Base-by-base conservation (phyloP, 2,888 invertebrate species). In the Rugalucina vietnamica region DNA sequence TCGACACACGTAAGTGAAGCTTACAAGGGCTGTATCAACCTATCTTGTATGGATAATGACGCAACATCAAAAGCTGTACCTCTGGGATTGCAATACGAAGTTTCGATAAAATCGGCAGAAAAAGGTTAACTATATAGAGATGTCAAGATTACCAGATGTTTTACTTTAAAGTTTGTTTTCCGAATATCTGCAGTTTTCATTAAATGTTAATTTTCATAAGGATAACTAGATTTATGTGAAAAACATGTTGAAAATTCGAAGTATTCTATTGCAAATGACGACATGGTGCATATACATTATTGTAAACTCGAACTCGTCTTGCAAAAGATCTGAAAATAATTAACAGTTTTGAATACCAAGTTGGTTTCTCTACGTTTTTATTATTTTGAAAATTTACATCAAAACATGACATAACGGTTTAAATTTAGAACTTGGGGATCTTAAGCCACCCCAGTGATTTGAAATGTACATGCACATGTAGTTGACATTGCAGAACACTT, bases 31-130 rank as follows among this genome's bases (percentile, higher is more conserved):
- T 65, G 27, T 29, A 34, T 65, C 65, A 21, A 3, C 27, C 65
- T 65, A 65, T 65, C 65, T 65, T 65, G 65, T 65, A 65, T 18
- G 65, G 84, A 87, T 84, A 87, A 85, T 87, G 85, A 81, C 76
- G 57, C 76, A 73, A 87, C 78, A 80, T 87, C 87, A 87, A 87
- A 87, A 79, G 83, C 24, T 32, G 24, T 54, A 39, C 85, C 80
- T 83, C 76, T 87, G 87, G 87, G 87, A 87, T 85, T 83, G 74
- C 71, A 74, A 87, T 87, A 87, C 79, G 76, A 79, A n/a, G 50
- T 71, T 81, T 83, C 71, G 85, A 85, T 85, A 87, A 85, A 87
- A 87, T 85, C 85, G 50, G 70, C 72, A 78, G 76, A 81, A 75
- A 84, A 83, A 83, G 77, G 78, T 84, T 75, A 69, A 34, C 72